Conservation (phyloP, 2,797 vertebrate species). For the Cynodonichthys magdalenae region DNA sequence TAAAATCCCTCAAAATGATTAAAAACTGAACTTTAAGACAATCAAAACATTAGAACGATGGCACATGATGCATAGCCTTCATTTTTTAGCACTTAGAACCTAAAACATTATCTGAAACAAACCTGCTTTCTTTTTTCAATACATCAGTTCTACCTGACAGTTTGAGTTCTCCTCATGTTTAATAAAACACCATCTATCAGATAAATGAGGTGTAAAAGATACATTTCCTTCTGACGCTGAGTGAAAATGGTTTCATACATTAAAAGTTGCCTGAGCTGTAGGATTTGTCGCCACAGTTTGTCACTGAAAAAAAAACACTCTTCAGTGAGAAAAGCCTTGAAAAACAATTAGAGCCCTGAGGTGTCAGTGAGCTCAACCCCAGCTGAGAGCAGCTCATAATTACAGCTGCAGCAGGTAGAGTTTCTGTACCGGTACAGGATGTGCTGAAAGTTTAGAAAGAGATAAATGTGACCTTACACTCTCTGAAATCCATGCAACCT, state of each 20-base stretch:
- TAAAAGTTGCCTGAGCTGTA: constrained; percentile 15
- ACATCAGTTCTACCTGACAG: not conserved
- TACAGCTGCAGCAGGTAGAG: constrained; percentile 18
- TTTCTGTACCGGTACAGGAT: not conserved
- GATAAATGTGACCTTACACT: constrained; percentile 21
- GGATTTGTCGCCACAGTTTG: constrained; percentile 10
- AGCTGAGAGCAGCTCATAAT: constrained; percentile 6
- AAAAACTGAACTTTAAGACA: too few species aligned
- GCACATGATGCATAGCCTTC: not conserved
- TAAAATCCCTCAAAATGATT: too few species aligned
- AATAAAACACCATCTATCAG: constrained; percentile 1
- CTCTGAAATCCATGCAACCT: constrained; percentile 16
- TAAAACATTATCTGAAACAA: not conserved
- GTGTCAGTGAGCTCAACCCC: constrained; percentile 9
- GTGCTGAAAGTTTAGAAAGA: constrained; percentile 19
- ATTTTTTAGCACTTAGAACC: not conserved
- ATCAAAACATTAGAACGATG: too few species aligned
- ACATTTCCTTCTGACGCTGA: not conserved
- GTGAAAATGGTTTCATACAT: constrained; percentile 16
- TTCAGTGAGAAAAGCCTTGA: constrained; percentile 10
- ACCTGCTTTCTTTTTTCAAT: not conserved
- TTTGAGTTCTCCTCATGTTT: not conserved
- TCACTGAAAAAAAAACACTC: constrained; percentile 4
- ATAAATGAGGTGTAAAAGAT: constrained; percentile 20
- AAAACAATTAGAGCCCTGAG: constrained; percentile 21